These are phyloP conservation scores for Synanceia verrucosa DNA, from an alignment of 2,797 vertebrate species.

Conservation along the genomic window DNA sequence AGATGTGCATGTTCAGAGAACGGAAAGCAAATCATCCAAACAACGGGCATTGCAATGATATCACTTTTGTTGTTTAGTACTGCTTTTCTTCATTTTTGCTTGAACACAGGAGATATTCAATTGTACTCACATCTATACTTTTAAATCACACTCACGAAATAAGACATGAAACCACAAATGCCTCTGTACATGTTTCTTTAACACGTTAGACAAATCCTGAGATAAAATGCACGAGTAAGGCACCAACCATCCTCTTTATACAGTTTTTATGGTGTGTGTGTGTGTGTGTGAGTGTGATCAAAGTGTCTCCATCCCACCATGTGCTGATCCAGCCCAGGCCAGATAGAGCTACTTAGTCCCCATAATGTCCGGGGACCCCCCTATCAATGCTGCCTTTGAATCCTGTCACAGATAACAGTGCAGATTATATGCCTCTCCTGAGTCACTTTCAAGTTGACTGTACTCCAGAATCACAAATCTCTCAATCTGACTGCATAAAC, in stretches of 20 bases:
- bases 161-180: constrained; percentile 8
- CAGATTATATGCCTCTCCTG: constrained; percentile 66
- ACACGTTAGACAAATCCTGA: constrained; percentile 14
- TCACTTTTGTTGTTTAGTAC: constrained; percentile 8
- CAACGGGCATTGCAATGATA: constrained; percentile 1
- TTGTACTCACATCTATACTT: constrained; percentile 5
- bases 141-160: constrained; percentile 19
- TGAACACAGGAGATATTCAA: background rate
- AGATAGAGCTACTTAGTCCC: constrained; percentile 61
- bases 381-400: constrained; percentile 63
- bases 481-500: constrained; percentile 43
- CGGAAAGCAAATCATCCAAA: constrained; percentile 20
- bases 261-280: constrained; percentile 8
- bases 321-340: constrained; percentile 54
- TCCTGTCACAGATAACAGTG: constrained; percentile 72
- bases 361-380: constrained; percentile 62
- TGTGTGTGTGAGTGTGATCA: constrained; percentile 39
- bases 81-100: constrained; percentile 4
- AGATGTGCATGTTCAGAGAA: constrained; percentile 31
- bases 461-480: constrained; percentile 63
- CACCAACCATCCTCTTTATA: constrained; percentile 7
- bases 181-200: background rate
- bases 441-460: constrained; percentile 64
- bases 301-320: constrained; percentile 43
- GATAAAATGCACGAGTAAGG: constrained; percentile 14